A percentile compares a stretch with the other conserved stretches of the same genome.
Evolutionary conservation across 2,888 invertebrate species (phyloP).

Genomic region (Himalopsyche anomala): DNA sequence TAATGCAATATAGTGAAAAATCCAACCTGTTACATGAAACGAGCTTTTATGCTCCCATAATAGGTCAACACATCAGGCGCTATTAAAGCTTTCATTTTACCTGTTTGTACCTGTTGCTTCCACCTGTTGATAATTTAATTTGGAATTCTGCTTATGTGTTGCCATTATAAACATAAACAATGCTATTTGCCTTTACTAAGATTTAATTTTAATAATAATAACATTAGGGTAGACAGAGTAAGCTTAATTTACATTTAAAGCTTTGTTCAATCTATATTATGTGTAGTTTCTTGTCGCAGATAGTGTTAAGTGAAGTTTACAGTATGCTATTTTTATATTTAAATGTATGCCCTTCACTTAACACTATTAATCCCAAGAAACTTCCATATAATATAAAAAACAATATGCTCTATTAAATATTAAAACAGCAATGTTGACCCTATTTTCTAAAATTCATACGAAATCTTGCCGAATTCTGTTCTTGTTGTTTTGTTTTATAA

Average conservation of each 20-base stretch:
- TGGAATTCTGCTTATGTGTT: not conserved
- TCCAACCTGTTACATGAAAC: not conserved
- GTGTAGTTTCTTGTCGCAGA: no score
- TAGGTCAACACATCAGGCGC: constrained; percentile 1
- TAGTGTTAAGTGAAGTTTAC: no score
- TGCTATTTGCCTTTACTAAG: not conserved
- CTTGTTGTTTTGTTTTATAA: no score
- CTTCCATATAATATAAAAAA: no score
- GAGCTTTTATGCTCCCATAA: not conserved
- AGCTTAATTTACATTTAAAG: not conserved
- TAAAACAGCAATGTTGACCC: no score
- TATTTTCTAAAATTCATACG: no score
- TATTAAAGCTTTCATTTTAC: constrained; percentile 12
- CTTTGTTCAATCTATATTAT: not conserved
- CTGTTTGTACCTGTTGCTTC: constrained; percentile 19
- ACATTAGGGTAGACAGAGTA: not conserved
- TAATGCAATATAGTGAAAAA: no score
- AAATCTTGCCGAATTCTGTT: no score
- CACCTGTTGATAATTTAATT: constrained; percentile 15
- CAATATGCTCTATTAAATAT: no score
- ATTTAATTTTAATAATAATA: not conserved
- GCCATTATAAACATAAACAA: constrained; percentile 11
- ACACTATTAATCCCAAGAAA: no score
- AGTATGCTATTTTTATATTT: no score
- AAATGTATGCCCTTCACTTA: no score